These are phyloP conservation scores for Lindbergichthys nudifrons DNA, from an alignment of 2,797 vertebrate species.

Conservation along the genomic window DNA sequence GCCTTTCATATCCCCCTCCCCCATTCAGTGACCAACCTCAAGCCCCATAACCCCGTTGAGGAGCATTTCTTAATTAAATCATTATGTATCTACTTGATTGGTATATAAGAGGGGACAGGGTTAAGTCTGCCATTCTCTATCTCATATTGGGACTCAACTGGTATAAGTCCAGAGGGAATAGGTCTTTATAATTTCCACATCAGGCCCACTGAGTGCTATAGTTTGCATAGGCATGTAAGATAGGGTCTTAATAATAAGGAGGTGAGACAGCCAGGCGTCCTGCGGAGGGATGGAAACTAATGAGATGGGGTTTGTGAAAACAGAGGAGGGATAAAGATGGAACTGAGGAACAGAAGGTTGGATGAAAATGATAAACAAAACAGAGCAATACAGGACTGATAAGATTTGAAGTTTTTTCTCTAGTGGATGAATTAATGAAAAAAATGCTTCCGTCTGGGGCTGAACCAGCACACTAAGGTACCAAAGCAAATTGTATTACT, in stretches of 20 bases:
- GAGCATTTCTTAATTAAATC: conserved; percentile 80
- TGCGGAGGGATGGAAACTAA: conserved; percentile 59
- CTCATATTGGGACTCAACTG: conserved; percentile 73
- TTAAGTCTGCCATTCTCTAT: conserved; percentile 65
- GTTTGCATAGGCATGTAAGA: conserved; percentile 59
- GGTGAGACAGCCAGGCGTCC: conserved; percentile 50
- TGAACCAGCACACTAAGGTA: conserved; percentile 25
- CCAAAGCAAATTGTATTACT: conserved; percentile 55
- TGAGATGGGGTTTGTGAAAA: conserved; percentile 53
- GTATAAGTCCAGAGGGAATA: conserved; percentile 59
- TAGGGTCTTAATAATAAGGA: conserved; percentile 57
- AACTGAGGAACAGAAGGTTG: conserved; percentile 31
- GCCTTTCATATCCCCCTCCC: conserved; percentile 49
- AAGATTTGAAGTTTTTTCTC: conserved; percentile 41
- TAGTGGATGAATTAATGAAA: conserved; percentile 50
- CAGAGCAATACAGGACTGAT: conserved; percentile 49
- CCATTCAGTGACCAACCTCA: conserved; percentile 41
- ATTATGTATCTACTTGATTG: conserved; percentile 81
- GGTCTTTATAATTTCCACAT: conserved; percentile 66
- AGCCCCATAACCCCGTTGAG: conserved; percentile 51
- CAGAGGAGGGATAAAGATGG: conserved; percentile 33
- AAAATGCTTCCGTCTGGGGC: conserved; percentile 39
- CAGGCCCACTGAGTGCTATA: conserved; percentile 46
- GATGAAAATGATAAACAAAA: conserved; percentile 60
- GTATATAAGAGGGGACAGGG: conserved; percentile 63